Evolutionary conservation across 1,140 invertebrate genomes (phyloP), one percentile per base, ranked within the genome.

Genomic region (Drosophila orena): DNA sequence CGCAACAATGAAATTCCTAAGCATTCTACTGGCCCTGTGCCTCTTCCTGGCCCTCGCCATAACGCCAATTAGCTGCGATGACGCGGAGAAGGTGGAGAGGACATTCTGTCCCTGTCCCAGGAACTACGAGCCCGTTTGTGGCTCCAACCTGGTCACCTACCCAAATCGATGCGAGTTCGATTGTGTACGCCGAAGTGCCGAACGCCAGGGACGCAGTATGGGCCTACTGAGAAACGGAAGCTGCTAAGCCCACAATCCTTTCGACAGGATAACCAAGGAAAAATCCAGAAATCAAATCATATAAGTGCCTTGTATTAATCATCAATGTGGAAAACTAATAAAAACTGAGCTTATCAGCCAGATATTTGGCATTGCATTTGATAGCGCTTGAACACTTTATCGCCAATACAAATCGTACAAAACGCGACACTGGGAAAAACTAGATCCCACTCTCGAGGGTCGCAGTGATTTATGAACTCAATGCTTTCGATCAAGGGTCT

Each of bases 41-140:
- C 77, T 89, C 3, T 4, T 89, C 0, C 1, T 89, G 52, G 73
- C 59, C 8, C 52, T 75, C 35, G 57, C 50, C 49, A 71, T 62
- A 17, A 17, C 40, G 14, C 66, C 58, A 17, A 49, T 52, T 4
- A 58, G 43, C 40, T 10, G 56, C 37, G 74, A 77, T 8, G 22
- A 42, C 1, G 37, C 44, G n/a, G 60, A 38, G 1, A 4, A 22
- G 2, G 43, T 5, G 1, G 6, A 14, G 0, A 49, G 2, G 4
- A 40, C 11, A 0, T 40, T 79, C 2, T 94, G 94, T 60, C 83
- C 91, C 0, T 94, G 94, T 73, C 92, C 93, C 11, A 88, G 93
- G 22, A 92, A 93, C 53, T 90, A 91, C 35, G 81, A 80, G 1
- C 94, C 94, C 0, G 93, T 94, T 0, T 94, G 94, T 77, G 94